phyloP scores from a whole-genome alignment of 1,140 invertebrate species.

The Drosophila kurseongensis region DNA sequence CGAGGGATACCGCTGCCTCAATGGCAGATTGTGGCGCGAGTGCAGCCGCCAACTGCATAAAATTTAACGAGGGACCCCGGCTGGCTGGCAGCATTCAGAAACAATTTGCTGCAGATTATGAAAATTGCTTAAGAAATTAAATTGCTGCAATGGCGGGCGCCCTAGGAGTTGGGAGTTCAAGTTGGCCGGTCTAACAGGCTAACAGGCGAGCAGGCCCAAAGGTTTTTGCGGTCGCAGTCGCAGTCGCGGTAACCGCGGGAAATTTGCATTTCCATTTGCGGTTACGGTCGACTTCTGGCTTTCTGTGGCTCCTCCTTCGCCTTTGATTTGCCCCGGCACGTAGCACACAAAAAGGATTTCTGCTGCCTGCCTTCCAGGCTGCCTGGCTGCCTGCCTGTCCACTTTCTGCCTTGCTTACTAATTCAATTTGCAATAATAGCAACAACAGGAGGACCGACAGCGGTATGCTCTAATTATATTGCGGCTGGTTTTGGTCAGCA shows the following conservation, averaged over 20 bases:
- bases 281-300: slow-evolving; percentile 45
- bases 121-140: slow-evolving; percentile 84
- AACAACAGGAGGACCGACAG: slow-evolving; percentile 23
- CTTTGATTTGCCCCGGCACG: slow-evolving; percentile 73
- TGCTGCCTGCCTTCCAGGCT: slow-evolving; percentile 22
- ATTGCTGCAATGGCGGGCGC: slow-evolving; percentile 65
- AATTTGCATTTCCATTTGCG: slow-evolving; percentile 82
- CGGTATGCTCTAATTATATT: slow-evolving; percentile 72
- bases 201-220: slow-evolving; percentile 28
- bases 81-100: slow-evolving; percentile 76
- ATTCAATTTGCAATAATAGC: slow-evolving; percentile 81
- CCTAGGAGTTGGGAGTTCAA: too few species aligned
- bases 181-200: too few species aligned
- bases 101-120: slow-evolving; percentile 84
- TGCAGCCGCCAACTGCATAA: slow-evolving; percentile 75
- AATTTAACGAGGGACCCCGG: slow-evolving; percentile 67
- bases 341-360: slow-evolving; percentile 70
- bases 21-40: slow-evolving; percentile 57
- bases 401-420: slow-evolving; percentile 70
- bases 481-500: slow-evolving; percentile 62
- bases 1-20: slow-evolving; percentile 4
- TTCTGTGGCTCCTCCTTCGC: slow-evolving; percentile 14
- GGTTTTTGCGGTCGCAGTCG: slow-evolving; percentile 55
- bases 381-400: slow-evolving; percentile 40
- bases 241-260: slow-evolving; percentile 63